phyloP scores from a whole-genome alignment of 2,113 vertebrate genomes.

The Misgurnus anguillicaudatus region DNA sequence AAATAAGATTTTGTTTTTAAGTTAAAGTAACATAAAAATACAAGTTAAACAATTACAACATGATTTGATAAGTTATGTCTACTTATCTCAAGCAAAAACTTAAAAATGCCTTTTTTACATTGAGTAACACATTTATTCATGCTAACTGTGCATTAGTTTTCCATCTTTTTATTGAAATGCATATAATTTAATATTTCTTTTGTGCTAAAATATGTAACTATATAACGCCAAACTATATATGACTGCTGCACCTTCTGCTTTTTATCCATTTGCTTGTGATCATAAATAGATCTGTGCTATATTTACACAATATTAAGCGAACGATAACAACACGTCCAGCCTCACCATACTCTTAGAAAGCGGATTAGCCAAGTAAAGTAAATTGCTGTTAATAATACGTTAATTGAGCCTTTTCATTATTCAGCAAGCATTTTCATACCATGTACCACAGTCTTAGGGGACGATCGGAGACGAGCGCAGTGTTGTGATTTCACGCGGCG shows the following conservation, averaged over 20 bases:
- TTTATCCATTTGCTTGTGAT: neutral
- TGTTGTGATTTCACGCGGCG: conserved; percentile 21
- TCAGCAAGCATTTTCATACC: conserved; percentile 49
- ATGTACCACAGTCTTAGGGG: conserved; percentile 35
- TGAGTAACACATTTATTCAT: too few species aligned
- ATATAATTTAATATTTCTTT: too few species aligned
- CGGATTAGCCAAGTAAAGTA: conserved; percentile 45
- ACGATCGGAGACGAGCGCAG: conserved; percentile 25
- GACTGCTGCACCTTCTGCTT: neutral
- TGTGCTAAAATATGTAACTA: too few species aligned
- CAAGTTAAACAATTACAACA: too few species aligned
- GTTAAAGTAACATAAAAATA: too few species aligned
- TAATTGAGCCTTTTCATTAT: conserved; percentile 57
- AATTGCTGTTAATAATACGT: conserved; percentile 55
- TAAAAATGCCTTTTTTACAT: too few species aligned
- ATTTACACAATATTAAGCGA: neutral
- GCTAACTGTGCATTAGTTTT: too few species aligned
- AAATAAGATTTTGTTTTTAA: too few species aligned
- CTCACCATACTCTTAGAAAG: conserved; percentile 7
- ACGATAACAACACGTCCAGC: neutral
- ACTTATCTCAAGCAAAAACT: too few species aligned
- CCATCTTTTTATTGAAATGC: too few species aligned
- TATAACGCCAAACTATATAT: too few species aligned
- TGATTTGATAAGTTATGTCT: too few species aligned
- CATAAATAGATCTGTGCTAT: neutral